phyloP scores from a whole-genome alignment of 2,888 invertebrate genomes.

The Apeira syringaria region DNA sequence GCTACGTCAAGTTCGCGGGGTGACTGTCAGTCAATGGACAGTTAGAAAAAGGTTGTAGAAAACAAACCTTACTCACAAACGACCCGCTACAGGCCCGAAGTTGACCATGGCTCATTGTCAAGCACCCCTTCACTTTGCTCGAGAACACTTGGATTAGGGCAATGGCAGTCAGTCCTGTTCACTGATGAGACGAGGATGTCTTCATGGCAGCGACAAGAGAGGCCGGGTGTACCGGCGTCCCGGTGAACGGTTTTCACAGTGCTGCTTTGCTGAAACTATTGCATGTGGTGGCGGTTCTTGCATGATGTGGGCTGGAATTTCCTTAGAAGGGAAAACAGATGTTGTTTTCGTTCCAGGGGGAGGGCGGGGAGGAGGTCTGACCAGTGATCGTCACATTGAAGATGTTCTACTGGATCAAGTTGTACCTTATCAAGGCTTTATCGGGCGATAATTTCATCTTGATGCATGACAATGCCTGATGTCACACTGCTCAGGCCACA shows the following conservation, averaged over 20 bases:
- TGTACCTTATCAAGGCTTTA: conserved; percentile 6
- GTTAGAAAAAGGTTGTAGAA: conserved; percentile 9
- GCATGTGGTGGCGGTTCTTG: conserved; percentile 17
- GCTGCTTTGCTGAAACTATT: conserved; percentile 20
- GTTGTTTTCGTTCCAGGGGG: too few species aligned
- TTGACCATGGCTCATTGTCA: conserved; percentile 21
- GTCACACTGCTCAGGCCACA: conserved; percentile 6
- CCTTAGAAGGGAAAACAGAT: background rate
- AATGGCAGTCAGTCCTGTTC: conserved; percentile 15
- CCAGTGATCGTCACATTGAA: conserved; percentile 2
- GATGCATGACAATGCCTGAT: conserved; percentile 18
- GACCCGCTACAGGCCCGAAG: conserved; percentile 15
- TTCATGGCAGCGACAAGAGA: conserved; percentile 24
- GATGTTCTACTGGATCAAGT: conserved; percentile 10
- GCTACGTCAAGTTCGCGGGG: conserved; percentile 10
- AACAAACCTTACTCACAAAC: background rate
- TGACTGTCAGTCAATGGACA: conserved; percentile 11
- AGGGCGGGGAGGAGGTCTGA: too few species aligned
- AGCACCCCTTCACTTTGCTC: conserved; percentile 25
- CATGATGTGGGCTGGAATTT: conserved; percentile 21
- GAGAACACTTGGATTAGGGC: conserved; percentile 23
- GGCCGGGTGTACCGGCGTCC: conserved; percentile 23
- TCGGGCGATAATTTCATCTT: conserved; percentile 14
- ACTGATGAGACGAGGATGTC: conserved; percentile 18
- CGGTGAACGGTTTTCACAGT: conserved; percentile 17